Evolutionary conservation across 2,888 invertebrate genomes (phyloP), one percentile per base, ranked within the genome.

Genomic region (Embidobia sp.): DNA sequence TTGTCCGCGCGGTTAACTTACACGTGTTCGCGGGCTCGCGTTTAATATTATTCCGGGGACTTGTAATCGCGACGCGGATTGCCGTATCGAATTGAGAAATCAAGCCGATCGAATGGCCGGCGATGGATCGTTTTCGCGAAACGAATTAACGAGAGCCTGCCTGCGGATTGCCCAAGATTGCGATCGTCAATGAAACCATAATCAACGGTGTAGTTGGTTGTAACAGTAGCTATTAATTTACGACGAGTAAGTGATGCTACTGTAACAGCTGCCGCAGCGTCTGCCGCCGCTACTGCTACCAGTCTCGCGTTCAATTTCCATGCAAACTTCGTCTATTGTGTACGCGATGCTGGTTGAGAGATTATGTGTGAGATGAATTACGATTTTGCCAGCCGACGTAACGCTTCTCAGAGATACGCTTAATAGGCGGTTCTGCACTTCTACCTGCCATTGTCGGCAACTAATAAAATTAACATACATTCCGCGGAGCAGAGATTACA

Each of bases 281-380:
- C 19, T 37, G 8, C 13, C 27, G 53, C 48, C 37, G 46, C 59
- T 48, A 26, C 4, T 18, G 49, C 35, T 64, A 10, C n/a, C 29
- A 37, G 26, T n/a, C n/a, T 27, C 22, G 57, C 33, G 40, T 73
- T 53, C 55, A 73, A 64, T 64, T 64, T 57, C 31, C 44, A 73
- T 66, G 64, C 57, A 73, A 73, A 73, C 73, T 57, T 73, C 42
- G 51, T 42, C 64, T 51, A 73, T 64, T 66, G 64, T 64, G 44
- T 13, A 40, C 26, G 35, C 19, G 64, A 48, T 53, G 64, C 66
- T 73, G 73, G 53, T 61, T 29, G 46, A 72, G 37, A 55, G 63
- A 72, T 63, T 63, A 72, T 22, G 40, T 51, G 57, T 18, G 42
- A 55, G 63, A 66, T 73, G 64, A 64, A 57, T 57, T 64, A 66